Conservation (phyloP, 2,888 invertebrate species). For the Disparrhopalites patrizii region DNA sequence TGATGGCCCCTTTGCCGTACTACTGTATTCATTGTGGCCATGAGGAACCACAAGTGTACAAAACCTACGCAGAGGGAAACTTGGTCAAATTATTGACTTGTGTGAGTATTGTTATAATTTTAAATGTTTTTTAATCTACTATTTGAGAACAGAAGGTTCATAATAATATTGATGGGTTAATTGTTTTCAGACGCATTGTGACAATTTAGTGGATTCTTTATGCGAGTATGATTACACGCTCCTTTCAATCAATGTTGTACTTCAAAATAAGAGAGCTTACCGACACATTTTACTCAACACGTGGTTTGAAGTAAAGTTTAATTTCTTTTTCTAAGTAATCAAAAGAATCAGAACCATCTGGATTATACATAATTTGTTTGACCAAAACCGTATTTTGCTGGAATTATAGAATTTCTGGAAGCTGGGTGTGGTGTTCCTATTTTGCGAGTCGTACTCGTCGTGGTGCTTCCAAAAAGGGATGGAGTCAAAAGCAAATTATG, state of each 20-base stretch:
- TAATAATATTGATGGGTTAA: slow-evolving; percentile 1
- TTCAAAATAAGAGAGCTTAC: slow-evolving; percentile 76
- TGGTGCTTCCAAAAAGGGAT: slow-evolving; percentile 55
- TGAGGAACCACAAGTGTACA: slow-evolving; percentile 41
- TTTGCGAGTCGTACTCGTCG: slow-evolving; percentile 75
- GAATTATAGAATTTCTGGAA: slow-evolving; percentile 68
- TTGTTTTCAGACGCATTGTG: slow-evolving; percentile 65
- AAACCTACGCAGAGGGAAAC: slow-evolving; percentile 45
- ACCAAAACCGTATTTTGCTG: not conserved
- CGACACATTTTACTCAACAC: slow-evolving; percentile 80
- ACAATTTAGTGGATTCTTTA: slow-evolving; percentile 77
- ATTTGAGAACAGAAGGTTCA: not conserved
- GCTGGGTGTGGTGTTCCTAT: slow-evolving; percentile 67
- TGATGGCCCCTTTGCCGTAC: slow-evolving; percentile 38
- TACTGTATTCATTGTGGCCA: slow-evolving; percentile 44
- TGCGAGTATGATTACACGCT: slow-evolving; percentile 87
- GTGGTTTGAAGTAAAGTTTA: slow-evolving; percentile 66
- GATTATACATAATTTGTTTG: too few relatives aligned
- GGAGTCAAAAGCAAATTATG: slow-evolving; percentile 25
- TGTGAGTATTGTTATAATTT: slow-evolving; percentile 32
- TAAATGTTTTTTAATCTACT: not conserved
- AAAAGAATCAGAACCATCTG: too few relatives aligned
- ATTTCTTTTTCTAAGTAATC: too few relatives aligned
- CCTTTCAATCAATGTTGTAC: slow-evolving; percentile 75
- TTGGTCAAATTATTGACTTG: slow-evolving; percentile 42